Conservation (phyloP, 2,888 invertebrate species). For the Meliscaeva auricollis region DNA sequence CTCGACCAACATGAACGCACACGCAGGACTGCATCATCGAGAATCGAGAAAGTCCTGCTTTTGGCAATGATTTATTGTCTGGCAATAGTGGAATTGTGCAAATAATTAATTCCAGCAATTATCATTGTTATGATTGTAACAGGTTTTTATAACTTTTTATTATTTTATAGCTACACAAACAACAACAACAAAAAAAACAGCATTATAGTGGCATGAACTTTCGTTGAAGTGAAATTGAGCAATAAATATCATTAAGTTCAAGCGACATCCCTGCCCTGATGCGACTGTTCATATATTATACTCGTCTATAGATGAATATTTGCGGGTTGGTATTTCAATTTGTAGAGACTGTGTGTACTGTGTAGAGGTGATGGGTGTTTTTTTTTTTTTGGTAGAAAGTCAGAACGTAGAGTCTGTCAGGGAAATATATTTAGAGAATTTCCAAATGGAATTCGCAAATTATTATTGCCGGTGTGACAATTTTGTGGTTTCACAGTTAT, state of each 20-base stretch:
- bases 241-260: slow-evolving; percentile 63
- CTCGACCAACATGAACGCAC: background rate
- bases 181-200: background rate
- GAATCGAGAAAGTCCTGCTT: slow-evolving; percentile 55
- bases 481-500: slow-evolving; percentile 39
- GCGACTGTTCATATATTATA: background rate
- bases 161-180: background rate
- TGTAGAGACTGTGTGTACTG: background rate
- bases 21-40: slow-evolving; percentile 52
- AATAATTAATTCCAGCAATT: slow-evolving; percentile 80
- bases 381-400: background rate
- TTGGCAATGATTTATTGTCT: slow-evolving; percentile 73
- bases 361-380: too few species aligned
- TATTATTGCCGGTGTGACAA: slow-evolving; percentile 31
- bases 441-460: slow-evolving; percentile 39
- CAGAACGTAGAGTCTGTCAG: background rate
- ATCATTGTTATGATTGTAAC: slow-evolving; percentile 77
- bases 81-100: slow-evolving; percentile 77
- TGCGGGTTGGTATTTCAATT: background rate
- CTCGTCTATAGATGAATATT: background rate
- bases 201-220: slow-evolving; percentile 34
- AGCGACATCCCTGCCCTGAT: background rate
- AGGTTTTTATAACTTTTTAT: slow-evolving; percentile 51
- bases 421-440: slow-evolving; percentile 37
- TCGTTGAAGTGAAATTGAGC: slow-evolving; percentile 63